Evolutionary conservation across 2,888 invertebrate genomes (phyloP).

Genomic region (Lathronympha strigana): DNA sequence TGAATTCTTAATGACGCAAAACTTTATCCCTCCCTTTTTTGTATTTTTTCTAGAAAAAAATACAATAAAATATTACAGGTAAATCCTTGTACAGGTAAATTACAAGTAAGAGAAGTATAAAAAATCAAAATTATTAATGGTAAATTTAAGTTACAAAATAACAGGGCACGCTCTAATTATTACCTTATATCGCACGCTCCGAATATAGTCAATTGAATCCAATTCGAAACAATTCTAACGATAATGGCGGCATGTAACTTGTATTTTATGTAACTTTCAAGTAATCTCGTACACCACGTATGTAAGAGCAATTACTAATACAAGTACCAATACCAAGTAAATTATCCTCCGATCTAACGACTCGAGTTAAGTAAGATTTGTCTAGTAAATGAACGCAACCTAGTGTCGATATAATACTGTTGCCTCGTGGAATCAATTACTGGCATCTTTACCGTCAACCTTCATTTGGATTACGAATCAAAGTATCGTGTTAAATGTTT

Average conservation of each 20-base stretch:
- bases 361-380: slow-evolving; percentile 30
- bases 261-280: slow-evolving; percentile 38
- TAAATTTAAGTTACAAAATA: slow-evolving; percentile 13
- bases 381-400: slow-evolving; percentile 24
- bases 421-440: slow-evolving; percentile 16
- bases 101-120: background rate
- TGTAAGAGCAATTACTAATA: slow-evolving; percentile 40
- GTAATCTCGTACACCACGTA: slow-evolving; percentile 35
- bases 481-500: background rate
- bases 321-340: slow-evolving; percentile 25
- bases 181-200: slow-evolving; percentile 28
- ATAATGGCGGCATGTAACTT: slow-evolving; percentile 34
- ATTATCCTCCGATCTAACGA: slow-evolving; percentile 34
- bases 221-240: slow-evolving; percentile 25
- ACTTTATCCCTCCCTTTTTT: background rate
- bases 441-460: background rate
- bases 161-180: slow-evolving; percentile 37
- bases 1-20: slow-evolving; percentile 2
- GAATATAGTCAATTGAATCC: slow-evolving; percentile 36
- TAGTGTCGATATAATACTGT: slow-evolving; percentile 7
- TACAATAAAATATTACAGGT: background rate
- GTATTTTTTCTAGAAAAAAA: background rate
- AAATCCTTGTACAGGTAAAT: background rate
- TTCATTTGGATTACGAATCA: background rate
- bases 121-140: slow-evolving; percentile 14